phyloP scores from a whole-genome alignment of 2,888 invertebrate species.

The Vanessa cardui region DNA sequence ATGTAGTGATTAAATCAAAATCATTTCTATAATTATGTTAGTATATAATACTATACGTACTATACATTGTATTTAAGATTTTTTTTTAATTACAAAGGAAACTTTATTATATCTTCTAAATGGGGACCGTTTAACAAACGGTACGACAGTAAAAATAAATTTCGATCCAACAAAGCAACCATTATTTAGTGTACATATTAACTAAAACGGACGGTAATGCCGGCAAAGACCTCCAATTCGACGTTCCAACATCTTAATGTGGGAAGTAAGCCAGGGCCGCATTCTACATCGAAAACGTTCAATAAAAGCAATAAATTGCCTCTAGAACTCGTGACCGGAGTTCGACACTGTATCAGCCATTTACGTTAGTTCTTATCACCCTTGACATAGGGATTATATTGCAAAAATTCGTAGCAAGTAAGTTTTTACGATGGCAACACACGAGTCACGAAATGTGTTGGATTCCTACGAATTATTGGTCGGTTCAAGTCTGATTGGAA shows the following conservation, averaged over 20 bases:
- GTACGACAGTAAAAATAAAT: conserved; percentile 5
- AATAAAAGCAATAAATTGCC: conserved; percentile 54
- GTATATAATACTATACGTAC: too few species aligned
- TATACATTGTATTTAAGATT: too few species aligned
- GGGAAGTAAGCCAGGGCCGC: conserved; percentile 46
- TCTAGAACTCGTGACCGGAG: conserved; percentile 27
- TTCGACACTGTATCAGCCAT: conserved; percentile 5
- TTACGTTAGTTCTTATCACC: conserved; percentile 11
- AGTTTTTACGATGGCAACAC: conserved; percentile 46
- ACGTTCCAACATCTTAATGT: conserved; percentile 50
- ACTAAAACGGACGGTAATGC: conserved; percentile 24
- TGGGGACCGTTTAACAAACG: background rate
- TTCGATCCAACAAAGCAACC: conserved; percentile 3
- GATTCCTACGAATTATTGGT: conserved; percentile 48
- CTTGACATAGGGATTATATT: conserved; percentile 25
- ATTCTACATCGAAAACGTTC: conserved; percentile 54
- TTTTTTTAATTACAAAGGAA: too few species aligned
- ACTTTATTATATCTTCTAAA: too few species aligned
- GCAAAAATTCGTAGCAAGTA: conserved; percentile 13
- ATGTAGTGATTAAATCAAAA: too few species aligned
- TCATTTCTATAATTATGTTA: too few species aligned
- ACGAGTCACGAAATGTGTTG: conserved; percentile 44
- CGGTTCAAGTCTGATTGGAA: conserved; percentile 29
- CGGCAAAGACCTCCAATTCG: conserved; percentile 46
- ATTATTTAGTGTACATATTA: conserved; percentile 12